Base-by-base conservation (phyloP, 2,797 vertebrate species). In the Anguilla pacifica region DNA sequence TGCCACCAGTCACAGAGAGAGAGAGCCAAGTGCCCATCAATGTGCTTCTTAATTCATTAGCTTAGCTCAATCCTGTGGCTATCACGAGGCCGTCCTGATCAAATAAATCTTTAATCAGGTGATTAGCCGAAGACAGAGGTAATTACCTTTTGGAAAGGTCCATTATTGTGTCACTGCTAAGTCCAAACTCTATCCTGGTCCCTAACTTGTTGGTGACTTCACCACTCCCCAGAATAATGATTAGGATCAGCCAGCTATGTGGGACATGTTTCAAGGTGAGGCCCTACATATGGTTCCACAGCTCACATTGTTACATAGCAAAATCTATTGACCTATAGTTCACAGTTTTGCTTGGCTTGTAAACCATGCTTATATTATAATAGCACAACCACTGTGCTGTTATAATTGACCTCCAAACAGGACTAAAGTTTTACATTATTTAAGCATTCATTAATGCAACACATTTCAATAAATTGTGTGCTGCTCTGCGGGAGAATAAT, bases 111-210 rank as follows among this genome's bases (percentile, higher is more conserved):
- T 84, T 84, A 84, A 84, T 84, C 83, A 84, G 83, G 83, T 84
- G 87, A 88, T 88, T 84, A 88, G 67, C 43, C 31, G 67, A 59
- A 74, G 70, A 51, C 22, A 43, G 55, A 59, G 84, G 53, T 88
- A 85, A 88, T 88, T 88, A 77, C 70, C 67, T 72, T 61, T 25
- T 85, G 87, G 72, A 70, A 46, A 49, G 83, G 72, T 84, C 39
- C 25, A 88, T 88, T 88, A 88, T 85, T 51, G 31, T 51, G 84
- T 88, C 87, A 88, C 43, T 85, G 72, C 13, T 35, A 72, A 88
- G 83, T 88, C 70, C 51, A 85, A 79, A 51, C 67, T 85, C 72
- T 64, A 39, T 79, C 53, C 35, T 61, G 70, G 67, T 79, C 51
- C 87, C n/a, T 79, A 82, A 85, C 83, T 85, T 88, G 61, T 46